Evolutionary conservation across 2,888 invertebrate species (phyloP).

Genomic region (Thera britannica): DNA sequence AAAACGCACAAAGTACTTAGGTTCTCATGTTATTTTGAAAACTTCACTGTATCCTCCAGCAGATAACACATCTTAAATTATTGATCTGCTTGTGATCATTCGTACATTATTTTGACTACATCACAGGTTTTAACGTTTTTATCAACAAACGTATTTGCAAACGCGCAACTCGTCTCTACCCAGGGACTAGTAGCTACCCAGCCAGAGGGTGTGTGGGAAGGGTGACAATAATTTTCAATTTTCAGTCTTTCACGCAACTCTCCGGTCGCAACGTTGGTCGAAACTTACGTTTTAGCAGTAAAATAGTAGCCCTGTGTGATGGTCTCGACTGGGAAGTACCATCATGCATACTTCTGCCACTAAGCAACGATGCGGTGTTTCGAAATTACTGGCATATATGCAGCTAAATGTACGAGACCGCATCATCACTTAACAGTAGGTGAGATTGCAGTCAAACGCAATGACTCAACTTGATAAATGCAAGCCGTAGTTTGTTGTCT

Average conservation of each 20-base stretch:
- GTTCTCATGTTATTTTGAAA: constrained; percentile 8
- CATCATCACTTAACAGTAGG: too few relatives aligned
- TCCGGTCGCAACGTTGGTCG: background rate
- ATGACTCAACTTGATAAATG: too few relatives aligned
- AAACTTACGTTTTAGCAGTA: too few relatives aligned
- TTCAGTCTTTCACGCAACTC: background rate
- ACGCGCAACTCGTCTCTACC: constrained; percentile 45
- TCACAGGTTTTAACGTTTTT: constrained; percentile 14
- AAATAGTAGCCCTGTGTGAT: too few relatives aligned
- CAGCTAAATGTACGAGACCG: too few relatives aligned
- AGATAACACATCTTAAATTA: background rate
- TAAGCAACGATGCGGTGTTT: too few relatives aligned
- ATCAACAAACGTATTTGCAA: constrained; percentile 36
- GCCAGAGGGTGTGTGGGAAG: constrained; percentile 47
- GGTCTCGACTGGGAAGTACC: too few relatives aligned
- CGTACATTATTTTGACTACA: background rate
- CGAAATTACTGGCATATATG: too few relatives aligned
- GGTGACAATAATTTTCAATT: constrained; percentile 42
- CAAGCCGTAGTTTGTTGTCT: too few relatives aligned
- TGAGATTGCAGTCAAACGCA: too few relatives aligned
- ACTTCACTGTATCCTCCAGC: constrained; percentile 9
- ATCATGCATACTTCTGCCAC: too few relatives aligned
- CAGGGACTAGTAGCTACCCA: constrained; percentile 41
- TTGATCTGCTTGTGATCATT: background rate
- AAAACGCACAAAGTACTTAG: background rate